A percentile compares a stretch with the other conserved stretches of the same genome.
These are phyloP conservation scores for Watsonalla binaria DNA, from an alignment of 2,888 invertebrate genomes.

Conservation along the genomic window DNA sequence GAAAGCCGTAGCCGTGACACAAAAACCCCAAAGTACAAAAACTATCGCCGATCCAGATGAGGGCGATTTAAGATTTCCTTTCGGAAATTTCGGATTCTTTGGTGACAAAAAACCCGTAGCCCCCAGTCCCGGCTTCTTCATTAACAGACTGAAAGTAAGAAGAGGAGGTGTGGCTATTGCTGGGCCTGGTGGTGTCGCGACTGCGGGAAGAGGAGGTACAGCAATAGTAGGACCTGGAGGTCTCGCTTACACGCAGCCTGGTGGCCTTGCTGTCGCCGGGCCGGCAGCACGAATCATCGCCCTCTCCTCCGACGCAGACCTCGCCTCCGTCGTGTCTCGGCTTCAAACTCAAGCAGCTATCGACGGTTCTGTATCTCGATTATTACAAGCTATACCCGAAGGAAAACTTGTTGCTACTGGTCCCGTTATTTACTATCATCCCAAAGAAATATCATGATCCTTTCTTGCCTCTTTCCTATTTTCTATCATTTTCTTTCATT, in stretches of 20 bases:
- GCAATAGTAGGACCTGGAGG: constrained; percentile 90
- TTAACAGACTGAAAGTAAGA: constrained; percentile 83
- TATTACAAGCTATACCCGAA: constrained; percentile 76
- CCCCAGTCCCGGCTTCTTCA: constrained; percentile 81
- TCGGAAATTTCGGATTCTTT: constrained; percentile 44
- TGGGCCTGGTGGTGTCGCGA: constrained; percentile 89
- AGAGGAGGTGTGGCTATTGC: constrained; percentile 89
- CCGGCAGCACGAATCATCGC: constrained; percentile 85
- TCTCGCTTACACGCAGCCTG: constrained; percentile 85
- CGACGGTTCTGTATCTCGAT: constrained; percentile 54
- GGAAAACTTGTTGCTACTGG: constrained; percentile 86
- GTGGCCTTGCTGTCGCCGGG: constrained; percentile 87
- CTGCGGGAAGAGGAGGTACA: constrained; percentile 87
- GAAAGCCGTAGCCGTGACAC: constrained; percentile 9
- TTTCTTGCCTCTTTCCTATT: constrained; percentile 21
- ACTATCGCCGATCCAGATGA: constrained; percentile 30
- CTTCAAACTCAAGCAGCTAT: constrained; percentile 54
- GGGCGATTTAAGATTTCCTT: constrained; percentile 46
- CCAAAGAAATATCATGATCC: constrained; percentile 47
- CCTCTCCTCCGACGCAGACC: constrained; percentile 79
- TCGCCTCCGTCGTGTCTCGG: constrained; percentile 73
- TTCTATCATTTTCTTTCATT: constrained; percentile 18
- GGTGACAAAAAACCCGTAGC: constrained; percentile 49
- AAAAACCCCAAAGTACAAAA: constrained; percentile 36
- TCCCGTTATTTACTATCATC: constrained; percentile 84